Evolutionary conservation across 2,797 vertebrate species (phyloP).

Genomic region (Argyrosomus regius): DNA sequence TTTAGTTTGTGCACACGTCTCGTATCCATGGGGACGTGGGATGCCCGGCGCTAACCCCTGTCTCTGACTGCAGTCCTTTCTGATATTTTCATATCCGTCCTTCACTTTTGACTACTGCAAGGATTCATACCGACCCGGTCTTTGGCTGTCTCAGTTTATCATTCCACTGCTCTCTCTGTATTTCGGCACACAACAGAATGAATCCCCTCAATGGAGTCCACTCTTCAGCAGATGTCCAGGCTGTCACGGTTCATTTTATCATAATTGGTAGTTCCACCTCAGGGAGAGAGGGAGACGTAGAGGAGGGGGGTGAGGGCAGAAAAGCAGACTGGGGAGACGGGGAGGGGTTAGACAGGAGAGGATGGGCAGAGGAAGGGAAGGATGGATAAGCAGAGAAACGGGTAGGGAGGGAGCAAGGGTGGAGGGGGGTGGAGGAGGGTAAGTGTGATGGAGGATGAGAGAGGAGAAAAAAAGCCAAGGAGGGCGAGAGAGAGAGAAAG

Average conservation of each 20-base stretch:
- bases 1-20: no score
- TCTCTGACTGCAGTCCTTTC: background rate
- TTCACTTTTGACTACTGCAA: slow-evolving; percentile 7
- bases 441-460: background rate
- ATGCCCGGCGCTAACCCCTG: background rate
- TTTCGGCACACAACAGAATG: slow-evolving; percentile 50
- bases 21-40: no score
- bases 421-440: background rate
- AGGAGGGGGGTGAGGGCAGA: slow-evolving; percentile 23
- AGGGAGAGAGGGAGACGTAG: slow-evolving; percentile 38
- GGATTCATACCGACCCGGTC: slow-evolving; percentile 4
- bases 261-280: slow-evolving; percentile 69
- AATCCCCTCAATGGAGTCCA: slow-evolving; percentile 50
- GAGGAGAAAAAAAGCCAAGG: background rate
- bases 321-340: slow-evolving; percentile 25
- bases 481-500: slow-evolving; percentile 10
- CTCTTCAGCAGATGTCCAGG: slow-evolving; percentile 69
- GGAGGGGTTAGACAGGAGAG: slow-evolving; percentile 32
- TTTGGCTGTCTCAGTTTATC: slow-evolving; percentile 22
- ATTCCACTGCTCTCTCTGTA: slow-evolving; percentile 26
- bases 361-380: background rate
- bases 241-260: slow-evolving; percentile 72
- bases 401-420: background rate
- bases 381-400: slow-evolving; percentile 24
- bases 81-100: background rate